Conservation (phyloP, 2,797 vertebrate species). For the Cyclopterus lumpus region DNA sequence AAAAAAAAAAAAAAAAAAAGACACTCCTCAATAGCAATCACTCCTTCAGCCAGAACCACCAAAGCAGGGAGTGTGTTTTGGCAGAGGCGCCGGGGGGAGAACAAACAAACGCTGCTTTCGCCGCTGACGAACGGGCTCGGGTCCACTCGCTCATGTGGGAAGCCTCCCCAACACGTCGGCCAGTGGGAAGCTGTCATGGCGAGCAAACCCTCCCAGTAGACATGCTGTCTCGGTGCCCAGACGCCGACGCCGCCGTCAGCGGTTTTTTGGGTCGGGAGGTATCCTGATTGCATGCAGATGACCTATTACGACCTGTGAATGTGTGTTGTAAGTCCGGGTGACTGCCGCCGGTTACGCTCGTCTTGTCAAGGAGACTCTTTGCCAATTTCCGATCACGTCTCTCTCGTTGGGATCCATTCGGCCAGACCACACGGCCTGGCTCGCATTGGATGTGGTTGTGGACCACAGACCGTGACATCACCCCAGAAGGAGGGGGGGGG, state of each 20-base stretch:
- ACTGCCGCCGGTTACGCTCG: too few species aligned
- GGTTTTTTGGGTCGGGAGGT: conserved; percentile 24
- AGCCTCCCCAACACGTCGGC: conserved; percentile 41
- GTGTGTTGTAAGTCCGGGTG: too few species aligned
- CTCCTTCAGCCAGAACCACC: conserved; percentile 54
- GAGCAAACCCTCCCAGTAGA: conserved; percentile 12
- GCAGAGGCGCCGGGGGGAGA: conserved; percentile 22
- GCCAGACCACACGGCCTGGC: too few species aligned
- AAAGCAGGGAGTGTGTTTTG: conserved; percentile 69
- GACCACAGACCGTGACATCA: too few species aligned
- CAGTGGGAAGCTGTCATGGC: conserved; percentile 52
- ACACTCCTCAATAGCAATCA: conserved; percentile 50
- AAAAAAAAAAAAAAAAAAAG: too few species aligned
- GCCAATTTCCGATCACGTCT: too few species aligned
- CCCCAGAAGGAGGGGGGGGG: too few species aligned
- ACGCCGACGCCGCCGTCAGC: conserved; percentile 48
- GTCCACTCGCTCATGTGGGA: conserved; percentile 45
- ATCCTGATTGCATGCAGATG: conserved; percentile 43
- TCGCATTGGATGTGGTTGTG: too few species aligned
- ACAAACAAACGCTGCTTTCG: conserved; percentile 21
- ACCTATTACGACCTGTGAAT: conserved; percentile 21
- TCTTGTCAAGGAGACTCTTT: background rate
- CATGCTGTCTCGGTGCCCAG: conserved; percentile 11
- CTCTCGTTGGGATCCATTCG: too few species aligned
- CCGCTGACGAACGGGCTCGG: conserved; percentile 3